phyloP scores from a whole-genome alignment of 2,888 invertebrate genomes.

The Mayetiola destructor region DNA sequence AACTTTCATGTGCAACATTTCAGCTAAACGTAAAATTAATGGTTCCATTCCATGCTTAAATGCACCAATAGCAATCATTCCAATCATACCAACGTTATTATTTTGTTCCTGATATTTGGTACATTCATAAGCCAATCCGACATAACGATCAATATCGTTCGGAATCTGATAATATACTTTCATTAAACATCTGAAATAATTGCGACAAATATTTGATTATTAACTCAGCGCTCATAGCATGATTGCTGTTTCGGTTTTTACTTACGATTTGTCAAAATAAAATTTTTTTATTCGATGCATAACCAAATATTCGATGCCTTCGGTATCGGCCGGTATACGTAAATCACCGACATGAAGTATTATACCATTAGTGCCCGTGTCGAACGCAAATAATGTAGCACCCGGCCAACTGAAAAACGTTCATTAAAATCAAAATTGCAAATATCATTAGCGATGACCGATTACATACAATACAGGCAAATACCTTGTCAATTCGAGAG shows the following conservation, averaged over 20 bases:
- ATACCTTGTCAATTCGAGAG: background rate
- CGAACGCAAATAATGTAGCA: constrained; percentile 1
- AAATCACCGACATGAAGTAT: background rate
- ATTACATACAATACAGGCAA: too few relatives aligned
- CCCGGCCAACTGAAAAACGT: background rate
- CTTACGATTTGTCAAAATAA: background rate
- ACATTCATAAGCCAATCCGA: background rate
- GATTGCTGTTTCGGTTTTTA: background rate
- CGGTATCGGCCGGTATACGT: background rate
- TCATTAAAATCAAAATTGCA: background rate
- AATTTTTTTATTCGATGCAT: background rate
- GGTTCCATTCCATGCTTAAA: background rate
- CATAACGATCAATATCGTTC: background rate
- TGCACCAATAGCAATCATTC: background rate
- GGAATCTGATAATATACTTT: background rate
- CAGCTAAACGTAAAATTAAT: background rate
- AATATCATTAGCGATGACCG: too few relatives aligned
- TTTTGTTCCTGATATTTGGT: background rate
- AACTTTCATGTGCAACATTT: background rate
- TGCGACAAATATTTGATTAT: background rate
- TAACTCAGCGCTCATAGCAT: background rate
- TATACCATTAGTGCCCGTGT: background rate
- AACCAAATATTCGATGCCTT: background rate
- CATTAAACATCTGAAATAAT: background rate
- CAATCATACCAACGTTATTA: background rate